Base-by-base conservation (phyloP, 2,888 invertebrate species). In the Oxyscelio sp. region DNA sequence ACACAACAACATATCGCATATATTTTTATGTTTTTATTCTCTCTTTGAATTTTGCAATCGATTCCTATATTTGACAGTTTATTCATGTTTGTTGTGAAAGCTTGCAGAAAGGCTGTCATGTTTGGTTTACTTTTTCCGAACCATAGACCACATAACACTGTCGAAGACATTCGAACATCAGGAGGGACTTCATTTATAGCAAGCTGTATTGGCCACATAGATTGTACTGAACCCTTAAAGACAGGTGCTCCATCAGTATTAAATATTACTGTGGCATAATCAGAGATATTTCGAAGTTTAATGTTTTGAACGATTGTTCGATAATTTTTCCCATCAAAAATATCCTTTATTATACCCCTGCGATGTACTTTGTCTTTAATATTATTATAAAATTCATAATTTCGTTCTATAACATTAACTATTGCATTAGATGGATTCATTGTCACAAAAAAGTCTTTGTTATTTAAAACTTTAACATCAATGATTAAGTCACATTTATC, bases 21-120 rank as follows among this genome's bases (percentile, higher is more conserved):
- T 15, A 40, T 2, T 15, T 40, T 40, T 9, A 34, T 40, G 8
- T 40, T 40, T 40, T 19, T 34, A 40, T 24, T 19, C 63, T 74
- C 27, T 8, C 50, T 45, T 2, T 52, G 38, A 13, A 83, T 73
- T 9, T 6, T 73, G 19, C 73, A 83, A 8, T 17, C 13, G 21
- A 78, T 38, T 15, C 82, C 77, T n/a, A 4, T 13, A 17, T 17
- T 45, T 45, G 68, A 34, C n/a, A 74, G 15, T 11, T 54, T 21
- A 61, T 83, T 78, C 31, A 74, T 68, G 13, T 54, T 22, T 3
- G 65, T 48, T 0, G 73, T 73, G 54, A 78, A 83, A 19, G 73
- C 22, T 24, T 15, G 6, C 17, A 74, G 31, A 38, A 78, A 78
- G 2, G 54, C 43, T 24, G 17, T 31, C 56, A 79, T 79, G 9